Percentiles rank a stretch among this genome's conserved stretches.
phyloP scores from a whole-genome alignment of 2,888 invertebrate genomes.

The Phortica okadai region DNA sequence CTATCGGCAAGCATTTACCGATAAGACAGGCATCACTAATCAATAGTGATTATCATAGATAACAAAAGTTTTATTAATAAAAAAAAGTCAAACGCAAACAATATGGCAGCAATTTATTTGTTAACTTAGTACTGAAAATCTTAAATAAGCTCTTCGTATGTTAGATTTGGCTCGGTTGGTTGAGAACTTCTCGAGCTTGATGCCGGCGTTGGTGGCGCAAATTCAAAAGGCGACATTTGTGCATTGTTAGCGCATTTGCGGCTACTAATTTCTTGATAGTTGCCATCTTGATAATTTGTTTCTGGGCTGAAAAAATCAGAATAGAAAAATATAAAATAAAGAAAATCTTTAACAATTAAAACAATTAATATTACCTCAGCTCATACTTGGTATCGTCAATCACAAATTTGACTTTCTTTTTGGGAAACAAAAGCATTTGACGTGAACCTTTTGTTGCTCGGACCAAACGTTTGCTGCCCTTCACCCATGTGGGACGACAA shows the following conservation, averaged over 20 bases:
- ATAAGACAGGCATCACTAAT: not conserved
- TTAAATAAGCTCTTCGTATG: not conserved
- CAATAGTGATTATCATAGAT: not conserved
- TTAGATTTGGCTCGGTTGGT: not conserved
- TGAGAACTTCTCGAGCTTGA: no score
- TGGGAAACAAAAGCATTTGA: conserved; percentile 55
- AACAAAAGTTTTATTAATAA: not conserved
- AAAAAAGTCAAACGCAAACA: not conserved
- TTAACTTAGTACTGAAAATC: no score
- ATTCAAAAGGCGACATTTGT: conserved; percentile 56
- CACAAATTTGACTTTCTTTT: not conserved
- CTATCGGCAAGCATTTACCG: not conserved
- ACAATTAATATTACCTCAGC: not conserved
- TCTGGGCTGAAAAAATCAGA: not conserved
- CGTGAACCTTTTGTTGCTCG: conserved; percentile 38
- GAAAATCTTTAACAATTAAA: not conserved
- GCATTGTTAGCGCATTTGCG: conserved; percentile 44
- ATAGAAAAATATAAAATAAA: not conserved
- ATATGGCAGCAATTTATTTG: not conserved
- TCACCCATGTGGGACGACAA: conserved; percentile 55
- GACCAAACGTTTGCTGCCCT: conserved; percentile 51
- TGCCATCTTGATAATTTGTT: not conserved
- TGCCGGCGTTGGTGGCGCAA: conserved; percentile 52
- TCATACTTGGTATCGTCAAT: not conserved
- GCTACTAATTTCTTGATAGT: conserved; percentile 37